Conservation (phyloP, 2,797 vertebrate genomes). For the Xerus rutilus region DNA sequence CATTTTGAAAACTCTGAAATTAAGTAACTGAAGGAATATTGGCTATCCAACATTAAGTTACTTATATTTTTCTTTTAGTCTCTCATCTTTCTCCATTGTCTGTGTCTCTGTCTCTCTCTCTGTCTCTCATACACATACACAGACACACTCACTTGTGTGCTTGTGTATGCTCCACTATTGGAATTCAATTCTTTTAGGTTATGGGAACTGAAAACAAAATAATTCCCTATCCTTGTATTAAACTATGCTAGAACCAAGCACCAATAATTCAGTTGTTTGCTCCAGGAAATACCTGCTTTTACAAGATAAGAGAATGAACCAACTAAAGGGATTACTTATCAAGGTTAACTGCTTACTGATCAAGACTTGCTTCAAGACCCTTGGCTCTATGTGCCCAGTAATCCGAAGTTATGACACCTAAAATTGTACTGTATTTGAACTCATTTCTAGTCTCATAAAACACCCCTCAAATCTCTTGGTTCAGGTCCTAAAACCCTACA, state of each 20-base stretch:
- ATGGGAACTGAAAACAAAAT: conserved; percentile 17
- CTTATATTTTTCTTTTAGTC: not conserved
- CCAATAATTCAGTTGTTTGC: conserved; percentile 64
- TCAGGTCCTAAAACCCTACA: not conserved
- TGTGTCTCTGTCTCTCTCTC: too few species aligned
- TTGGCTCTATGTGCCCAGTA: not conserved
- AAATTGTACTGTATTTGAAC: not conserved
- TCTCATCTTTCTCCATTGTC: not conserved
- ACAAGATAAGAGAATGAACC: conserved; percentile 69
- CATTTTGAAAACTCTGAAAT: not conserved
- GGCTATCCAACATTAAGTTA: not conserved
- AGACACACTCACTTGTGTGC: not conserved
- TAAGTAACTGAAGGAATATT: not conserved
- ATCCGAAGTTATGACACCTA: not conserved
- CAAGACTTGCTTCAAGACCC: conserved; percentile 62
- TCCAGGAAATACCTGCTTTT: conserved; percentile 73
- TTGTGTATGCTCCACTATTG: not conserved
- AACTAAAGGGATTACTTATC: conserved; percentile 54
- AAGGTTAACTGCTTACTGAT: conserved; percentile 57
- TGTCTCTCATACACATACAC: too few species aligned
- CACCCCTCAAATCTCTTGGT: not conserved
- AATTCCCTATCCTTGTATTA: conserved; percentile 48
- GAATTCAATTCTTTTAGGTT: conserved; percentile 29
- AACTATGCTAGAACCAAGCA: conserved; percentile 66
- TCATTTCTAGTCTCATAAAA: conserved; percentile 6